A percentile compares a stretch with the other conserved stretches of the same genome.
Conservation (phyloP, 2,888 invertebrate genomes). For the Dasysyrphus albostriatus region DNA sequence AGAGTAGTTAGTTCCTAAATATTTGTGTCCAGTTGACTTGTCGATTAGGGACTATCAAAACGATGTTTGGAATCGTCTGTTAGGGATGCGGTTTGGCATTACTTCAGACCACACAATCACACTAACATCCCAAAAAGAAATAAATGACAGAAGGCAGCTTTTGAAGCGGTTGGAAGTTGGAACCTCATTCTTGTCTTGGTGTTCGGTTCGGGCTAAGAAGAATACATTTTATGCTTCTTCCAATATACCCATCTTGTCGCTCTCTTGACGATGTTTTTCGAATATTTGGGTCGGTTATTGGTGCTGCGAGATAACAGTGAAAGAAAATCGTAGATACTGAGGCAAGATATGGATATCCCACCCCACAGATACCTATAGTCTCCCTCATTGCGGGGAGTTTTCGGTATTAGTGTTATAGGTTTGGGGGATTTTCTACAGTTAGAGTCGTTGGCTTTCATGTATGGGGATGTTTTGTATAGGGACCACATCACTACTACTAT, state of each 20-base stretch:
- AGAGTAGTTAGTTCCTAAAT: conserved; percentile 44
- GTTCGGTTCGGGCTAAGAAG: not conserved
- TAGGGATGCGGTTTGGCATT: conserved; percentile 63
- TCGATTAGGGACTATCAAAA: conserved; percentile 71
- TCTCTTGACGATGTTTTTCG: conserved; percentile 51
- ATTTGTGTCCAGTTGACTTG: conserved; percentile 70
- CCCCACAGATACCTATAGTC: not conserved
- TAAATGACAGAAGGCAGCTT: conserved; percentile 21
- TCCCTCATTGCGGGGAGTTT: not conserved
- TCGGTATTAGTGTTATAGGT: conserved; percentile 1
- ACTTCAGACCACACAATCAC: conserved; percentile 23
- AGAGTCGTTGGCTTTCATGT: not conserved
- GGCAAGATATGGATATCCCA: conserved; percentile 28
- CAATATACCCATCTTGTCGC: conserved; percentile 27
- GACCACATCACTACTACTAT: conserved; percentile 11
- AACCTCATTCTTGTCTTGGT: conserved; percentile 16
- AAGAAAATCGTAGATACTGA: conserved; percentile 13
- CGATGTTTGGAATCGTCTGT: conserved; percentile 51
- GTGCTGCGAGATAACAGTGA: not conserved
- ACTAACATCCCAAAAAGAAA: not conserved
- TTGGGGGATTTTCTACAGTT: conserved; percentile 40
- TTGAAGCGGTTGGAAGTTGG: not conserved
- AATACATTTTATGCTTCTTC: conserved; percentile 19
- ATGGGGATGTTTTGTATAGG: not conserved
- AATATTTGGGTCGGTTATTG: conserved; percentile 45